These are phyloP conservation scores for Pipistrellus kuhlii DNA, from an alignment of 2,797 vertebrate genomes.

Conservation along the genomic window DNA sequence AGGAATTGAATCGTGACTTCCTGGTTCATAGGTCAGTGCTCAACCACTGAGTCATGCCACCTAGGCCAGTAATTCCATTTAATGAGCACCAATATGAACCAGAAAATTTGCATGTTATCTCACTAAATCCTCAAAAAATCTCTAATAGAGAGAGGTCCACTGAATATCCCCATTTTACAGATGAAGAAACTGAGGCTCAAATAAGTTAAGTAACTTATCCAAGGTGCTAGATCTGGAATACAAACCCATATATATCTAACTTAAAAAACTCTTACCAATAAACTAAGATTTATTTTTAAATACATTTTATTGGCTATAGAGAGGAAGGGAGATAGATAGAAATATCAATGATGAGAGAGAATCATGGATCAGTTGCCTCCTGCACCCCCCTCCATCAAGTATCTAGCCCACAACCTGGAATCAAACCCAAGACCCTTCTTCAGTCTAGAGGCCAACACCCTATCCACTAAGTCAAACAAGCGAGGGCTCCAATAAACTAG, in stretches of 20 bases:
- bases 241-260: neutral
- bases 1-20: too few relatives aligned
- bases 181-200: conserved; percentile 33
- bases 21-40: too few relatives aligned
- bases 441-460: too few relatives aligned
- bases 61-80: neutral
- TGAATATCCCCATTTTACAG: neutral
- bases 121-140: conserved; percentile 18
- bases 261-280: conserved; percentile 40
- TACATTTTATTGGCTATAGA: too few relatives aligned
- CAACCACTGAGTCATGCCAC: too few relatives aligned
- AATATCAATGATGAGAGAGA: too few relatives aligned
- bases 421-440: too few relatives aligned
- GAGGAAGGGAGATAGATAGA: too few relatives aligned
- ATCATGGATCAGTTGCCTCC: too few relatives aligned
- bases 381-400: too few relatives aligned
- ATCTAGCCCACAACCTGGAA: too few relatives aligned
- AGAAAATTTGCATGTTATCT: neutral
- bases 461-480: too few relatives aligned
- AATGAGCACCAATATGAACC: neutral
- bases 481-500: neutral
- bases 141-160: neutral
- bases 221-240: neutral
- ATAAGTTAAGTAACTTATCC: conserved; percentile 6
- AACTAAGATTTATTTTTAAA: neutral